Evolutionary conservation across 2,113 vertebrate species (phyloP).

Genomic region (human (Homo sapiens)): GRCh38 chr14:98647001-98647500

Average conservation of each 20-base stretch:
- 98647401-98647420: background rate
- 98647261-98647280: background rate
- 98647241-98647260: background rate
- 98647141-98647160: background rate
- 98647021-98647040: rapidly evolving
- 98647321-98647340: background rate
- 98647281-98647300: background rate
- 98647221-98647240: background rate
- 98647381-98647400: background rate
- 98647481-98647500: constrained; percentile 58
- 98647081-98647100: background rate
- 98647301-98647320: background rate
- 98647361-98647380: background rate
- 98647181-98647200: background rate
- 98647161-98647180: background rate
- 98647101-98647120: background rate
- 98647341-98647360: background rate
- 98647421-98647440: background rate
- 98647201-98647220: background rate
- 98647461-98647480: constrained; percentile 56
- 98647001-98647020: rapidly evolving
- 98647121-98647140: background rate
- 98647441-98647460: background rate
- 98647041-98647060: rapidly evolving
- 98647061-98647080: background rate